Percentiles rank a stretch among this genome's conserved stretches.
Evolutionary conservation across 1,140 invertebrate genomes (phyloP).

Genomic region (Papilio machaon): DNA sequence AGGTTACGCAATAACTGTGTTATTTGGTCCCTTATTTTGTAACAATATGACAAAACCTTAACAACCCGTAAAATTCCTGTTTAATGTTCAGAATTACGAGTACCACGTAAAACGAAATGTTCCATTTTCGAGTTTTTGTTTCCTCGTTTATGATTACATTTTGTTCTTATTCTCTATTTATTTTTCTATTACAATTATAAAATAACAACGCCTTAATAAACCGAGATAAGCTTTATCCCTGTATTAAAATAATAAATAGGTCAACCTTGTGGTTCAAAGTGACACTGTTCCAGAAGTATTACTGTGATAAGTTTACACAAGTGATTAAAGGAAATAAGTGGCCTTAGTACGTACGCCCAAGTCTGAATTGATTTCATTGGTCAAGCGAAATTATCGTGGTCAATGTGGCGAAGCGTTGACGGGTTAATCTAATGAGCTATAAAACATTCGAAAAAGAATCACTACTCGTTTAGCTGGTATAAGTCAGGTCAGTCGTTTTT

Average conservation of each 20-base stretch:
- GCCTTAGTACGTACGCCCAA: too few relatives aligned
- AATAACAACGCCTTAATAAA: not conserved
- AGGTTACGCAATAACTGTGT: too few relatives aligned
- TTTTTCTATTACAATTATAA: not conserved
- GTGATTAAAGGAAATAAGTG: too few relatives aligned
- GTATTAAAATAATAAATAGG: too few relatives aligned
- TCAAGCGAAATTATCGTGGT: not conserved
- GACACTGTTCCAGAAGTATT: too few relatives aligned
- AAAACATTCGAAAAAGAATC: not conserved
- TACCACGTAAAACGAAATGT: not conserved
- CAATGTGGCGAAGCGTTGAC: not conserved
- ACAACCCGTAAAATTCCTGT: not conserved
- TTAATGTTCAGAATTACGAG: constrained; percentile 4
- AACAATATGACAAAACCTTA: not conserved
- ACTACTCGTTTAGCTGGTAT: not conserved
- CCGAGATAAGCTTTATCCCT: not conserved
- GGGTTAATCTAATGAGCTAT: not conserved
- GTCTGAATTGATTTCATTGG: too few relatives aligned
- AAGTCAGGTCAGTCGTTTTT: not conserved
- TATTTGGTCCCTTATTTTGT: too few relatives aligned
- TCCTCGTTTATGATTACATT: constrained; percentile 1
- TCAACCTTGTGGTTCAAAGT: too few relatives aligned
- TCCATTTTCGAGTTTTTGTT: constrained; percentile 8
- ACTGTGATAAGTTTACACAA: too few relatives aligned
- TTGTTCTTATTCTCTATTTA: not conserved